Base-by-base conservation (phyloP, 1,140 invertebrate genomes). In the Drosophila kanapiae region DNA sequence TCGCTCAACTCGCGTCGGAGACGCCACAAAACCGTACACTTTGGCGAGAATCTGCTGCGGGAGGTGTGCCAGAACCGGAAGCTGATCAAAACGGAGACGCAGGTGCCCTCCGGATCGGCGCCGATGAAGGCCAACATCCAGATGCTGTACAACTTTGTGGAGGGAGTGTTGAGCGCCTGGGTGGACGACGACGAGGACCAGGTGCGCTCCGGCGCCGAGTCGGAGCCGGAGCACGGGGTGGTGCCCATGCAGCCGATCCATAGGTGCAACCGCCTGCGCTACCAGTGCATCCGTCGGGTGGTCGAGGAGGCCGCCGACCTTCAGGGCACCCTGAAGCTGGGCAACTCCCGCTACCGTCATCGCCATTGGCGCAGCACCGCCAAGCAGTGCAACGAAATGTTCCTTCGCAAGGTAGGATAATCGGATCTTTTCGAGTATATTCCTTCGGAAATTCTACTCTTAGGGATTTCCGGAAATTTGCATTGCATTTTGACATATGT, bases 71-170 rank as follows among this genome's bases (percentile, higher is more conserved):
- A 95, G 60, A 95, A 96, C 87, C 74, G 92, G 61, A 87, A 93
- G 79, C 79, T 93, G 74, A 90, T 93, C 82, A 80, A 93, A 75
- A 84, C 91, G 42, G 83, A 91, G 69, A 11, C 69, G 5, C 82
- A 93, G 76, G 90, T 92, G 90, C 83, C 92, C 43, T 93, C 92
- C 71, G 92, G 92, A 27, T 92, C 92, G 35, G 86, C 87, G 42
- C 92, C 92, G 37, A 93, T 94, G 93, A 94, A 96, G 82, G 94
- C 95, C n/a, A 96, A 96, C 91, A 96, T 96, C n/a, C 95, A 96
- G 90, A 95, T 96, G 92, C 93, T 96, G 62, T 96, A 96, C 91
- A 96, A 95, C 88, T 96, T 96, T 82, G 96, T 96, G 54, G 96
- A 96, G 91, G 95, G 95, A 69, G 95, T 95, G 37, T 88, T 95